A percentile compares a stretch with the other conserved stretches of the same genome.
phyloP scores from a whole-genome alignment of 2,113 vertebrate genomes.

The Dicaeum eximium region DNA sequence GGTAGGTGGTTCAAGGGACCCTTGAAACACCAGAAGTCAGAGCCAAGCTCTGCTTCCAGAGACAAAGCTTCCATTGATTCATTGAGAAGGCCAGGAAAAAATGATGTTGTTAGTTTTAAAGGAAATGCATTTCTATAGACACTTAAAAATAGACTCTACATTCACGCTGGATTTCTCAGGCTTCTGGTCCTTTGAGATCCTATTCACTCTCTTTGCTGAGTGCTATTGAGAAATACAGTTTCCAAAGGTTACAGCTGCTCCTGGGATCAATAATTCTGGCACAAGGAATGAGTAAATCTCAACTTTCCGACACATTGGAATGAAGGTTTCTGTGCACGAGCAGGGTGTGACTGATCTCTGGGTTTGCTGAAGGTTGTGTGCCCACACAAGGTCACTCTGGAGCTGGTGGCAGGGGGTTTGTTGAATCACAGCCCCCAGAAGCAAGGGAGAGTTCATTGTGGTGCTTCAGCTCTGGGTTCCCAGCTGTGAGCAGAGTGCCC shows the following conservation, averaged over 20 bases:
- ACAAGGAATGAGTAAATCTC: not conserved
- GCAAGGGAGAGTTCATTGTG: not conserved
- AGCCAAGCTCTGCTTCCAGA: not conserved
- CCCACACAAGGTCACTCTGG: not conserved
- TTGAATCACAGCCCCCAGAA: not conserved
- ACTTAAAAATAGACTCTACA: not conserved
- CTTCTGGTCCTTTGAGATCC: not conserved
- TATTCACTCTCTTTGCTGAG: not conserved
- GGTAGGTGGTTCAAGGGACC: not conserved
- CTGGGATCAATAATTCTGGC: slow-evolving; percentile 16
- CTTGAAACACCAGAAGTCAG: not conserved
- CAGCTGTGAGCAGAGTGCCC: fast-evolving
- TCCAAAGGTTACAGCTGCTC: not conserved
- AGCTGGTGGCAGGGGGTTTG: not conserved
- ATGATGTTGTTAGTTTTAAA: not conserved
- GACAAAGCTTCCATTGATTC: not conserved
- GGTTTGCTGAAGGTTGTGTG: not conserved
- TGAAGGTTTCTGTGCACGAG: not conserved
- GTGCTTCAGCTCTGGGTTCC: not conserved
- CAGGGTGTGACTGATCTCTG: not conserved
- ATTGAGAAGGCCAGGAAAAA: not conserved
- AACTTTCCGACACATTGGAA: fast-evolving
- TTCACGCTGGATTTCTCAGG: not conserved
- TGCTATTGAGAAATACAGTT: not conserved
- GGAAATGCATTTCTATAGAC: not conserved